Conservation (phyloP, 2,113 vertebrate genomes). For the Tupaia chinensis region DNA sequence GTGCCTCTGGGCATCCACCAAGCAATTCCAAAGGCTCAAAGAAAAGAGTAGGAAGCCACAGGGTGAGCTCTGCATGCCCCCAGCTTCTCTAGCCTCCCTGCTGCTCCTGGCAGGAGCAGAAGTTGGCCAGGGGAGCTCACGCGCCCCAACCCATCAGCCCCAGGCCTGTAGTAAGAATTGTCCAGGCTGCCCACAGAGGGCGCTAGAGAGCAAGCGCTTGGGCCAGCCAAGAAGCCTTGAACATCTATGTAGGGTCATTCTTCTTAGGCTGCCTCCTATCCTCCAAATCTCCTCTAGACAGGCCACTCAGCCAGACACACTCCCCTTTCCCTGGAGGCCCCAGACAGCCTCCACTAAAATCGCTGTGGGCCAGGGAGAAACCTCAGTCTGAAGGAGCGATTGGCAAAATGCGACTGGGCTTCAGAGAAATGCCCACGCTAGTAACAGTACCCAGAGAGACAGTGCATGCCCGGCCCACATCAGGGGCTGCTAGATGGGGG, state of each 20-base stretch:
- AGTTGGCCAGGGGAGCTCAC: neutral
- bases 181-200: neutral
- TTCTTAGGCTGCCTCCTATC: neutral
- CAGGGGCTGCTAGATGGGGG: neutral
- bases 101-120: neutral
- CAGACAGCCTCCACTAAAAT: neutral
- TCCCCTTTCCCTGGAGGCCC: neutral
- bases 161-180: no score
- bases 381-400: neutral
- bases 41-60: neutral
- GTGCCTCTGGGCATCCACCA: no score
- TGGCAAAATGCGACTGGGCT: no score
- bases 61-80: neutral
- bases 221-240: no score
- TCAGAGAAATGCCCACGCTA: neutral
- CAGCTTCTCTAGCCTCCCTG: neutral
- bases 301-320: neutral
- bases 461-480: rapidly evolving
- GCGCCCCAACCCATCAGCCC: rapidly evolving
- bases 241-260: neutral
- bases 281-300: neutral
- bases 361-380: neutral
- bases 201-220: neutral
- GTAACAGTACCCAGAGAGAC: neutral
- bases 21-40: neutral